Evolutionary conservation across 2,113 vertebrate species (phyloP).

Genomic region (Macaca mulatta): DNA sequence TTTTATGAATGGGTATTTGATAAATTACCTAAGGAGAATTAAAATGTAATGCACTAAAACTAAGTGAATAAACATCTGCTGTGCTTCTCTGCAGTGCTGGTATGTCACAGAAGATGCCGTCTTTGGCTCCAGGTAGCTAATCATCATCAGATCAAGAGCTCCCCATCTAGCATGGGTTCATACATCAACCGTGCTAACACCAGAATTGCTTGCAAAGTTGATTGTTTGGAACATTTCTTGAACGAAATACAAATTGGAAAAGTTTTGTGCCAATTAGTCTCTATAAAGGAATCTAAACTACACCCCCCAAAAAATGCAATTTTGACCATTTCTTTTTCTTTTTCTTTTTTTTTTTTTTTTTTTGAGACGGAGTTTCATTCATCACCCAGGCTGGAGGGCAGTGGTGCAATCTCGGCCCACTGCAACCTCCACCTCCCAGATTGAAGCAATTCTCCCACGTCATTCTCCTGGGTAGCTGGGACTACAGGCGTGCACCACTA

Average conservation of each 20-base stretch:
- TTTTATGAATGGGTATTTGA: conserved; percentile 25
- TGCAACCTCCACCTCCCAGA: too few relatives aligned
- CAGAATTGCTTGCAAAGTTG: not conserved
- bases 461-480: too few relatives aligned
- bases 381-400: too few relatives aligned
- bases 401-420: too few relatives aligned
- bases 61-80: not conserved
- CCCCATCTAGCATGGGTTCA: not conserved
- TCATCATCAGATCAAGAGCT: not conserved
- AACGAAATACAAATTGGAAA: conserved; percentile 24
- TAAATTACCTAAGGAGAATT: conserved; percentile 22
- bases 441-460: too few relatives aligned
- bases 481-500: too few relatives aligned
- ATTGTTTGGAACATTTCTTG: conserved; percentile 24
- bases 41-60: not conserved
- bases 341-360: too few relatives aligned
- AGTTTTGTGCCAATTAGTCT: not conserved
- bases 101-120: not conserved
- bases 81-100: not conserved
- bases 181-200: not conserved
- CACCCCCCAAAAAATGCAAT: not conserved
- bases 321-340: conserved; percentile 39
- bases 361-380: too few relatives aligned
- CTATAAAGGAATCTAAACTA: not conserved
- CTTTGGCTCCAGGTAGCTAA: not conserved